These are phyloP conservation scores for Bothrops jararaca DNA, from an alignment of 2,113 vertebrate genomes.

Conservation along the genomic window DNA sequence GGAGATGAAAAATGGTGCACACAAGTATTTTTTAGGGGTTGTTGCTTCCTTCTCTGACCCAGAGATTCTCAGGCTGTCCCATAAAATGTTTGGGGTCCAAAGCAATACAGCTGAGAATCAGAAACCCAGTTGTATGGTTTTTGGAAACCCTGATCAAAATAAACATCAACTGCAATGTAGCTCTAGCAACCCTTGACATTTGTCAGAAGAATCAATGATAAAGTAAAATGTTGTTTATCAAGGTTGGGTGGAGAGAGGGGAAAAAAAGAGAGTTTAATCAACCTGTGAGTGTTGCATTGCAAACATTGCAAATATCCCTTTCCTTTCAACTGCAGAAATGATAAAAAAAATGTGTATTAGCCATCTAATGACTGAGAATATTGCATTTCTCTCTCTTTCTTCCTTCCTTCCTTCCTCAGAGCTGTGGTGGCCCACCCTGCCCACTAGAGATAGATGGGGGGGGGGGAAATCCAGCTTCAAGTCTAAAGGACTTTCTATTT, in stretches of 20 bases:
- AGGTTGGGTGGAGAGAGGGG: neutral
- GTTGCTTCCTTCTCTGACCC: neutral
- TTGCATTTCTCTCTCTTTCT: conserved; percentile 5
- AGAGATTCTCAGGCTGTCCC: neutral
- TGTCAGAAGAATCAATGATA: neutral
- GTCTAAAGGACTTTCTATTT: conserved; percentile 24
- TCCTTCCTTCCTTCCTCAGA: neutral
- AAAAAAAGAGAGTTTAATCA: neutral
- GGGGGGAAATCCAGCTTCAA: conserved; percentile 9
- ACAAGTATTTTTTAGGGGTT: neutral
- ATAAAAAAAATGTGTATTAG: conserved; percentile 35
- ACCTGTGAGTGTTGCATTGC: conserved; percentile 13
- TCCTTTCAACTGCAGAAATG: conserved; percentile 11
- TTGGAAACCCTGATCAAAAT: neutral
- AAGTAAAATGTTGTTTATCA: neutral
- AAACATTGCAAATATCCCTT: neutral
- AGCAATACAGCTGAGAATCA: neutral
- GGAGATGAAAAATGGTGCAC: neutral
- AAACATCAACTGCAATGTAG: neutral
- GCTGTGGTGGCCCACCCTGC: neutral
- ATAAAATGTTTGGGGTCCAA: neutral
- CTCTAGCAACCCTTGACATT: neutral
- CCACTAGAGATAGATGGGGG: conserved; percentile 13
- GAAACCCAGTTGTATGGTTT: neutral
- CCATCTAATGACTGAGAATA: conserved; percentile 39